phyloP scores from a whole-genome alignment of 2,888 invertebrate genomes.

The Lepas anatifera region DNA sequence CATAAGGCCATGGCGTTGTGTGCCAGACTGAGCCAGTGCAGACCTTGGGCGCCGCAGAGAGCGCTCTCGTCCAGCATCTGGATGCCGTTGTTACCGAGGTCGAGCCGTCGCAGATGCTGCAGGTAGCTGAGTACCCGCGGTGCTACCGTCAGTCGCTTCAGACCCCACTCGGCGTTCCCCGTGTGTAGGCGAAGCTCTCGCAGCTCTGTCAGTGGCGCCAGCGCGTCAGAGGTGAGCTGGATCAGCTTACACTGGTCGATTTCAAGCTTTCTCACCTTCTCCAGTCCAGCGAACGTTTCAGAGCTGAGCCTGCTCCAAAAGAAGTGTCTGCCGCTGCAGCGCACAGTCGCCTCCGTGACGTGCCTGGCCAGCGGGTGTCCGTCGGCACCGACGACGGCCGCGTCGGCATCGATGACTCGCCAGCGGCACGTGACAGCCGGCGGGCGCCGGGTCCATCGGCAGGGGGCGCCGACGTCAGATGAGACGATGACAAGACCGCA shows the following conservation, averaged over 20 bases:
- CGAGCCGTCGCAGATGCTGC: conserved; percentile 56
- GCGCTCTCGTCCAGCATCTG: conserved; percentile 63
- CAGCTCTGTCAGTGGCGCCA: conserved; percentile 61
- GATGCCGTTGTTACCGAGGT: conserved; percentile 68
- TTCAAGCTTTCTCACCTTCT: conserved; percentile 18
- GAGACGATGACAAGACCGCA: no score
- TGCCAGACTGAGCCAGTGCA: conserved; percentile 57
- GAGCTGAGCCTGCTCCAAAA: conserved; percentile 51
- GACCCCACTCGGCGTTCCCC: conserved; percentile 72
- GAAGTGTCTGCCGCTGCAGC: conserved; percentile 66
- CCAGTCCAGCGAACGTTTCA: conserved; percentile 31
- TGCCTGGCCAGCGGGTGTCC: not conserved
- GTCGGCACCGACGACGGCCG: not conserved
- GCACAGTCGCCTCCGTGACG: conserved; percentile 15
- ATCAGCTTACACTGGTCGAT: conserved; percentile 23
- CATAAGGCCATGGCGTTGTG: conserved; percentile 64
- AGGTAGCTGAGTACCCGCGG: conserved; percentile 46
- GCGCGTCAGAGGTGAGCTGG: conserved; percentile 46
- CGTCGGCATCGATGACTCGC: not conserved
- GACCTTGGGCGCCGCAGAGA: conserved; percentile 57
- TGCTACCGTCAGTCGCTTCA: conserved; percentile 62
- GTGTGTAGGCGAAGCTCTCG: conserved; percentile 66
- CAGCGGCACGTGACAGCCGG: not conserved
- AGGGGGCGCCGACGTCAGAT: not conserved
- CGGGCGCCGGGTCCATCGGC: not conserved